Conservation (phyloP, 2,888 invertebrate species). For the Philhelius pedissequus region DNA sequence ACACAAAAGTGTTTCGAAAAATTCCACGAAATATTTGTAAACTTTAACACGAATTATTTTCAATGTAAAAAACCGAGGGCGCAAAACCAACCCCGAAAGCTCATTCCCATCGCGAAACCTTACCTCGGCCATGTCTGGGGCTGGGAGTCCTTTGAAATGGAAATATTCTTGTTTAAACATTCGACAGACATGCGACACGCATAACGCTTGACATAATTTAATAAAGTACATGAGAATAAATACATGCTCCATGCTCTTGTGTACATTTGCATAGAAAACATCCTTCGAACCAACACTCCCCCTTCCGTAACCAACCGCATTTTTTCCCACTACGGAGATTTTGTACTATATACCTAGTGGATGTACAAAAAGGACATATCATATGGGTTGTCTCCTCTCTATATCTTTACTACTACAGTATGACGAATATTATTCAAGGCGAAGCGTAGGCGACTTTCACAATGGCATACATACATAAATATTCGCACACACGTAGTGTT, state of each 20-base stretch:
- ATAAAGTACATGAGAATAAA: slow-evolving; percentile 59
- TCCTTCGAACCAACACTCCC: background rate
- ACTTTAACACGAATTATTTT: background rate
- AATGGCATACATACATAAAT: background rate
- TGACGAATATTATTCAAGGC: slow-evolving; percentile 57
- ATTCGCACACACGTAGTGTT: background rate
- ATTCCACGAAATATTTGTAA: too few relatives aligned
- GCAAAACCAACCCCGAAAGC: background rate
- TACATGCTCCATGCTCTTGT: slow-evolving; percentile 51
- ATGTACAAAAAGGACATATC: slow-evolving; percentile 25
- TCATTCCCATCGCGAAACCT: slow-evolving; percentile 12
- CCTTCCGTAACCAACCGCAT: background rate
- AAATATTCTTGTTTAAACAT: slow-evolving; percentile 68
- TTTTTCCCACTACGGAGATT: background rate
- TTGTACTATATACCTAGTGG: too few relatives aligned
- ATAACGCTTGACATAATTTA: slow-evolving; percentile 69
- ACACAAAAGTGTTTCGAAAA: too few relatives aligned
- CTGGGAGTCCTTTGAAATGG: slow-evolving; percentile 62
- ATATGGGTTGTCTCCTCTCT: background rate
- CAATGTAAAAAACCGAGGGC: background rate
- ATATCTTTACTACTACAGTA: background rate
- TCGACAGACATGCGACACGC: slow-evolving; percentile 67
- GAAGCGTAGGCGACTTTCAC: slow-evolving; percentile 58
- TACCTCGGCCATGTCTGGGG: background rate
- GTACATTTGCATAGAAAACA: slow-evolving; percentile 56